These are phyloP conservation scores for Dufourea novaeangliae DNA, from an alignment of 1,140 invertebrate species.

Conservation along the genomic window DNA sequence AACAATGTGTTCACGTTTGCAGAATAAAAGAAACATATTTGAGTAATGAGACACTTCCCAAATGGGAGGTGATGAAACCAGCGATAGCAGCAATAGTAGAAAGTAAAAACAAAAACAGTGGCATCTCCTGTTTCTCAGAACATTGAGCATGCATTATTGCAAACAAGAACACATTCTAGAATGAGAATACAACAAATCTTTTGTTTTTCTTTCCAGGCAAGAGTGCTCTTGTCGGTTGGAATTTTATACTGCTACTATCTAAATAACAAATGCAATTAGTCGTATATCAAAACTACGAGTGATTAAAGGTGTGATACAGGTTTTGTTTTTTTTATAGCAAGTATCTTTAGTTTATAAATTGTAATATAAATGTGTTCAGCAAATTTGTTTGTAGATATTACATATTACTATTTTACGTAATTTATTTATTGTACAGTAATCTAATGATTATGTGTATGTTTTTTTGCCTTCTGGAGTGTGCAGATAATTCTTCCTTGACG, in stretches of 20 bases:
- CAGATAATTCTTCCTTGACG: conserved; percentile 66
- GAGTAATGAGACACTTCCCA: background rate
- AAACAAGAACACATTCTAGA: conserved; percentile 57
- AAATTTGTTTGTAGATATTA: conserved; percentile 64
- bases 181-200: conserved; percentile 48
- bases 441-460: conserved; percentile 79
- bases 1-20: conserved; percentile 47
- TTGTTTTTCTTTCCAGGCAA: conserved; percentile 38
- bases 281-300: conserved; percentile 66
- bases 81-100: background rate
- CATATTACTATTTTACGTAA: conserved; percentile 72
- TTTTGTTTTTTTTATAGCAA: conserved; percentile 69
- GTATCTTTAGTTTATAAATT: conserved; percentile 68
- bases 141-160: conserved; percentile 51
- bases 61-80: background rate
- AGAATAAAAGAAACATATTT: conserved; percentile 12
- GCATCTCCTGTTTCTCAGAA: conserved; percentile 18
- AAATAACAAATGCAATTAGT: conserved; percentile 70
- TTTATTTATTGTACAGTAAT: conserved; percentile 77
- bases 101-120: conserved; percentile 19
- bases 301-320: conserved; percentile 62
- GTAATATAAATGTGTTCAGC: conserved; percentile 73
- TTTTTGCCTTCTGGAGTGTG: conserved; percentile 63
- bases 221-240: conserved; percentile 35
- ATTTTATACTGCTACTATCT: conserved; percentile 46